Conservation (phyloP, 2,113 vertebrate species). For the Arvicanthis niloticus region DNA sequence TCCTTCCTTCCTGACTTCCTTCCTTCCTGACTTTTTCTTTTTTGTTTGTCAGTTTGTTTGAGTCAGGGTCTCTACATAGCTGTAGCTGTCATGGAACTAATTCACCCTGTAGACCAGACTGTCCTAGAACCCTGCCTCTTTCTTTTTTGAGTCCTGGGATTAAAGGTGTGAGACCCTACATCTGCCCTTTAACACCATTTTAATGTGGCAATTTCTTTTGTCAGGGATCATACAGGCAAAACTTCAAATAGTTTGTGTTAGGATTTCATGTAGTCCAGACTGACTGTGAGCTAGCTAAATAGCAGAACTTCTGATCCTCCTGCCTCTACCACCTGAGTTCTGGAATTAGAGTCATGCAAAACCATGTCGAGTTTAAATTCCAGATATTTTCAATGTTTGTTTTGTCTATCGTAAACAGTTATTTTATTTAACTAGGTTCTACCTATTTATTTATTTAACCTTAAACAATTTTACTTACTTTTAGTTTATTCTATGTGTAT, state of each 20-base stretch:
- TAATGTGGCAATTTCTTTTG: conserved; percentile 39
- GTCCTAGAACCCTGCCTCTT: background rate
- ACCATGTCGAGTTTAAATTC: background rate
- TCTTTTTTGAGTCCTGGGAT: background rate
- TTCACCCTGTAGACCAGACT: background rate
- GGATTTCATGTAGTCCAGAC: no score
- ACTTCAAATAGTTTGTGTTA: background rate
- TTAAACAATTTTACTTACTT: background rate
- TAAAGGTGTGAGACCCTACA: background rate
- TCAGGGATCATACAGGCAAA: background rate
- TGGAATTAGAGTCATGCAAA: background rate
- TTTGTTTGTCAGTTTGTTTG: background rate
- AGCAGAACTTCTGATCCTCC: background rate
- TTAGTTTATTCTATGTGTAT: background rate
- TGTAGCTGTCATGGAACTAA: background rate
- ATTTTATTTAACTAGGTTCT: background rate
- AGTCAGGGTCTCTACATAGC: background rate
- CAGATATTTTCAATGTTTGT: background rate
- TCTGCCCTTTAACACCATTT: conserved; percentile 6
- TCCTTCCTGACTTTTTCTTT: background rate
- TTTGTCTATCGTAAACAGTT: background rate
- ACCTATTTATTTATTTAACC: background rate
- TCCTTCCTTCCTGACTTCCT: no score
- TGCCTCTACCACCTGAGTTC: background rate
- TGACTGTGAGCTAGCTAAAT: background rate